A percentile compares a stretch with the other conserved stretches of the same genome.
These are phyloP conservation scores for Minunthozetes semirufus DNA, from an alignment of 2,888 invertebrate genomes.

Conservation along the genomic window DNA sequence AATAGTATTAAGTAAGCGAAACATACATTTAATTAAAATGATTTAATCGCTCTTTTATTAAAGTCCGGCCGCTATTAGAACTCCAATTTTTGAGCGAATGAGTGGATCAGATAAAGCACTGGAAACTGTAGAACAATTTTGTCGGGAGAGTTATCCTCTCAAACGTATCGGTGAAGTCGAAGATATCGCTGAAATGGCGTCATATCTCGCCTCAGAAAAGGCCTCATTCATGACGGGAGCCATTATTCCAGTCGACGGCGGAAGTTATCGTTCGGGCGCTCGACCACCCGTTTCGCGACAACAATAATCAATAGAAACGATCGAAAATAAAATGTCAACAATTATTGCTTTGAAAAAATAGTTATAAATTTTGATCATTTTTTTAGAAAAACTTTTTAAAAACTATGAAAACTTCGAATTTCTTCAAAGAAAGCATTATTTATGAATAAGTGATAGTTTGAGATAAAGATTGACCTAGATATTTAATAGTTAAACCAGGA, in stretches of 20 bases:
- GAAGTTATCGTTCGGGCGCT: neutral
- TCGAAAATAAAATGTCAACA: too few species aligned
- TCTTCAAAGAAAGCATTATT: too few species aligned
- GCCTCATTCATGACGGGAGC: constrained; percentile 27
- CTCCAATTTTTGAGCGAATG: neutral
- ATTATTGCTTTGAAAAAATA: too few species aligned
- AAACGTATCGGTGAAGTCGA: neutral
- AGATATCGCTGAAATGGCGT: neutral
- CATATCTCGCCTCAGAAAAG: neutral
- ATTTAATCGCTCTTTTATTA: neutral
- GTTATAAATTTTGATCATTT: too few species aligned
- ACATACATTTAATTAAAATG: neutral
- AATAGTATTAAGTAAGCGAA: neutral
- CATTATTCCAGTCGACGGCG: neutral
- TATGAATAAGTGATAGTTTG: too few species aligned
- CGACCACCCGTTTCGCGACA: too few species aligned
- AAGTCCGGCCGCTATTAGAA: constrained; percentile 16
- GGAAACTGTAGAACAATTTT: neutral
- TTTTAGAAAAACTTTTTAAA: too few species aligned
- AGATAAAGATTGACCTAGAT: too few species aligned
- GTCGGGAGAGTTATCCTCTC: neutral
- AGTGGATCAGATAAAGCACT: neutral
- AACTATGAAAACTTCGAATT: too few species aligned
- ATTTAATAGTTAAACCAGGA: too few species aligned
- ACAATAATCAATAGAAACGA: too few species aligned